Evolutionary conservation across 1,140 invertebrate genomes (phyloP).

Genomic region (Microplitis demolitor): DNA sequence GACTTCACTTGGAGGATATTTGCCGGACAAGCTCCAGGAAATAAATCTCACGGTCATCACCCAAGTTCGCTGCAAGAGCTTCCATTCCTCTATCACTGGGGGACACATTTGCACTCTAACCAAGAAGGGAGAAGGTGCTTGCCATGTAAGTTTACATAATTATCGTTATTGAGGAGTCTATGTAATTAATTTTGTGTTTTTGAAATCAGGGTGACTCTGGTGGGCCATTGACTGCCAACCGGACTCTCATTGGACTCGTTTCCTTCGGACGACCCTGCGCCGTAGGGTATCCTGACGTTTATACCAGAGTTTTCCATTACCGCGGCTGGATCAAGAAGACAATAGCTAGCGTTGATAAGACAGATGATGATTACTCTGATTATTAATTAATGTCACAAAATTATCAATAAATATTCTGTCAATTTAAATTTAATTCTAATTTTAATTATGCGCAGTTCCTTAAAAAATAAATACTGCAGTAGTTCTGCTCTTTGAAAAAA

Average conservation of each 20-base stretch:
- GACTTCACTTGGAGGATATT: conserved; percentile 26
- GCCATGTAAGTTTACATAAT: conserved; percentile 58
- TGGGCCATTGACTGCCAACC: conserved; percentile 56
- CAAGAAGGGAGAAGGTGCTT: conserved; percentile 63
- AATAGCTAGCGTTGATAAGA: not conserved
- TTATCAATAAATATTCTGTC: too few species aligned
- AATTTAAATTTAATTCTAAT: too few species aligned
- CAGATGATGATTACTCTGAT: too few species aligned
- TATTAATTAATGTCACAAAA: too few species aligned
- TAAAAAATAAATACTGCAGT: too few species aligned
- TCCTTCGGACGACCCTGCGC: conserved; percentile 69
- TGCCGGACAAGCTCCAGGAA: conserved; percentile 37
- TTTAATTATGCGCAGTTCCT: too few species aligned
- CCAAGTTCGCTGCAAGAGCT: conserved; percentile 20
- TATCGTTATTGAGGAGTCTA: not conserved
- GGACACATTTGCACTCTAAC: conserved; percentile 68
- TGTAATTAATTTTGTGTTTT: not conserved
- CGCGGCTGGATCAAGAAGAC: conserved; percentile 29
- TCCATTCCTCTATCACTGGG: conserved; percentile 31
- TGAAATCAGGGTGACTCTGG: conserved; percentile 62
- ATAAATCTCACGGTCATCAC: conserved; percentile 33
- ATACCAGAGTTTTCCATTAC: conserved; percentile 54
- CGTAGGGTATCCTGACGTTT: conserved; percentile 66
- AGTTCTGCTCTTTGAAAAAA: too few species aligned
- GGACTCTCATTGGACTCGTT: conserved; percentile 63